Conservation (phyloP, 2,888 invertebrate species). For the Minunthozetes semirufus region DNA sequence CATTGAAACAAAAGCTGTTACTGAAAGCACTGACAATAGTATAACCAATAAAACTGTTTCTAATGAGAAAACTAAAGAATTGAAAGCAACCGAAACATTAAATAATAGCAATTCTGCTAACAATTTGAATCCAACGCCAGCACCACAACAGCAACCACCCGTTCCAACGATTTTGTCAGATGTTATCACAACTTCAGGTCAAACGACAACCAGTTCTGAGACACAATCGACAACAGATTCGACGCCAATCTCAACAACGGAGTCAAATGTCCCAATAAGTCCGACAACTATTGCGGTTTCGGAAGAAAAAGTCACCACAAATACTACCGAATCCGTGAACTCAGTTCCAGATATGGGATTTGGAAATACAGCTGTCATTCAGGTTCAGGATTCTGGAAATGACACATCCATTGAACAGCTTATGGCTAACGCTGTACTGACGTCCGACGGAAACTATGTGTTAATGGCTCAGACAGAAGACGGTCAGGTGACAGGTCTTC, state of each 20-base stretch:
- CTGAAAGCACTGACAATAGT: too few relatives aligned
- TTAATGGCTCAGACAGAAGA: constrained; percentile 34
- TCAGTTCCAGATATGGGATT: neutral
- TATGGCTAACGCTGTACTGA: constrained; percentile 33
- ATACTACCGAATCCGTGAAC: neutral
- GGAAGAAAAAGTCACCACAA: neutral
- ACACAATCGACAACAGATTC: too few relatives aligned
- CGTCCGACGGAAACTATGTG: constrained; percentile 34
- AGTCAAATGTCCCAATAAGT: too few relatives aligned
- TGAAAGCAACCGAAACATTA: too few relatives aligned
- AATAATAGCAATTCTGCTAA: too few relatives aligned
- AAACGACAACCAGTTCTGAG: too few relatives aligned
- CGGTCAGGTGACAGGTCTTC: constrained; percentile 26
- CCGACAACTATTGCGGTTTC: neutral
- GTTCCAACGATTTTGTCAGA: too few relatives aligned
- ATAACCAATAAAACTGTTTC: neutral
- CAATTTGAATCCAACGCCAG: too few relatives aligned
- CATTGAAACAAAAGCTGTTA: too few relatives aligned
- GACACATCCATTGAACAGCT: constrained; percentile 8
- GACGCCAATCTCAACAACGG: too few relatives aligned
- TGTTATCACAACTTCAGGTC: too few relatives aligned
- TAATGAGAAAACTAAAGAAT: neutral
- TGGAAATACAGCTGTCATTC: constrained; percentile 30
- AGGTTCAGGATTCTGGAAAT: constrained; percentile 32
- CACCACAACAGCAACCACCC: too few relatives aligned